Evolutionary conservation across 2,888 invertebrate genomes (phyloP).

Genomic region (Thysanoteuthis rhombus): DNA sequence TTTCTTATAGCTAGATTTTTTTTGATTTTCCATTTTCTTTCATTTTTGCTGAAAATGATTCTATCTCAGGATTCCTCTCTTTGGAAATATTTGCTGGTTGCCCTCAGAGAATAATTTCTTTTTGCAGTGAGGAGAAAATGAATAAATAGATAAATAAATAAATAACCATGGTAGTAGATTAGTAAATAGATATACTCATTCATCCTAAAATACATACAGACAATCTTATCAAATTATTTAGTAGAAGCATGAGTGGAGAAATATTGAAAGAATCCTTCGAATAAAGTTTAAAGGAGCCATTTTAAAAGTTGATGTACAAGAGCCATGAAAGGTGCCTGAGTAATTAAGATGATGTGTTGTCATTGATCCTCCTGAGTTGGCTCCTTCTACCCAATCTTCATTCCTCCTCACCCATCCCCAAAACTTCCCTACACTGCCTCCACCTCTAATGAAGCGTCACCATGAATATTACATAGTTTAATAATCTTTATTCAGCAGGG

Average conservation of each 20-base stretch:
- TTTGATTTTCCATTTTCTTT: background rate
- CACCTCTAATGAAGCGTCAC: background rate
- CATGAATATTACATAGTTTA: background rate
- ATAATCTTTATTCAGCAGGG: slow-evolving; percentile 12
- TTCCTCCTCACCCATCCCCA: background rate
- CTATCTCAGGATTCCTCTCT: background rate
- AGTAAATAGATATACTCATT: background rate
- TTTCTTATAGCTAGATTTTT: background rate
- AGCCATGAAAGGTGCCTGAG: background rate
- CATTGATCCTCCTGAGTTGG: background rate
- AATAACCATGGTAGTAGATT: background rate
- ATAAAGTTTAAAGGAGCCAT: background rate
- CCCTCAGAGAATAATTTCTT: background rate
- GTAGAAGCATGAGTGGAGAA: background rate
- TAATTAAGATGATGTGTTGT: background rate
- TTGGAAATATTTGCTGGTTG: background rate
- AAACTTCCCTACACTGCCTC: background rate
- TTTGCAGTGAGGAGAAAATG: background rate
- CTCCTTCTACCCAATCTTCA: background rate
- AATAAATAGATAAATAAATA: background rate
- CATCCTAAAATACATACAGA: background rate
- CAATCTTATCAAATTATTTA: background rate
- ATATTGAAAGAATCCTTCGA: background rate
- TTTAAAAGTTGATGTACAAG: background rate
- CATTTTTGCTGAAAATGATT: background rate